Conservation (phyloP, 2,113 vertebrate species). For the Trematocara zebra region DNA sequence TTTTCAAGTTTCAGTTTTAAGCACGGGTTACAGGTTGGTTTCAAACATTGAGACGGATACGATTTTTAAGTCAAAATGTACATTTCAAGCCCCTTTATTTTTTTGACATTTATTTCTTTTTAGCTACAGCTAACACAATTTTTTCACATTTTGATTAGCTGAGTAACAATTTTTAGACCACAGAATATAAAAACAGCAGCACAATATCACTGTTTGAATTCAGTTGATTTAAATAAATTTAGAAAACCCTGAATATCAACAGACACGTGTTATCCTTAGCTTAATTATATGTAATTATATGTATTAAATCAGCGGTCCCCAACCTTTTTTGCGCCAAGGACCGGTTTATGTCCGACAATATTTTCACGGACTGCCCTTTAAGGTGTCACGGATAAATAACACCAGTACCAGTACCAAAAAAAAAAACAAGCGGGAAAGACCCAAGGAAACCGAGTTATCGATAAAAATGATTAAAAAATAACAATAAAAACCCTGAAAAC, state of each 20-base stretch:
- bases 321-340: neutral
- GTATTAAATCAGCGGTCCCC: neutral
- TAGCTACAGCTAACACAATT: neutral
- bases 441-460: neutral
- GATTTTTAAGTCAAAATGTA: neutral
- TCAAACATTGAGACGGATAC: neutral
- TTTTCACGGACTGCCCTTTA: neutral
- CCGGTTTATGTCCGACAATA: neutral
- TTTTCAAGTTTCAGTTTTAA: neutral
- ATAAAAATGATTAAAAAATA: neutral
- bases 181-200: neutral
- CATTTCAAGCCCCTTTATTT: neutral
- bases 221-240: neutral
- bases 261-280: fast-evolving
- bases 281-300: neutral
- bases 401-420: neutral
- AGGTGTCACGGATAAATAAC: neutral
- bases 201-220: neutral
- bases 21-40: fast-evolving
- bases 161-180: neutral
- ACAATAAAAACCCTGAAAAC: neutral
- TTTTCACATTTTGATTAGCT: neutral
- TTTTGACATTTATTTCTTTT: neutral
- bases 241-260: neutral
- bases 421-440: fast-evolving